phyloP scores from a whole-genome alignment of 2,888 invertebrate genomes.

The Cataglyphis altisquamis region DNA sequence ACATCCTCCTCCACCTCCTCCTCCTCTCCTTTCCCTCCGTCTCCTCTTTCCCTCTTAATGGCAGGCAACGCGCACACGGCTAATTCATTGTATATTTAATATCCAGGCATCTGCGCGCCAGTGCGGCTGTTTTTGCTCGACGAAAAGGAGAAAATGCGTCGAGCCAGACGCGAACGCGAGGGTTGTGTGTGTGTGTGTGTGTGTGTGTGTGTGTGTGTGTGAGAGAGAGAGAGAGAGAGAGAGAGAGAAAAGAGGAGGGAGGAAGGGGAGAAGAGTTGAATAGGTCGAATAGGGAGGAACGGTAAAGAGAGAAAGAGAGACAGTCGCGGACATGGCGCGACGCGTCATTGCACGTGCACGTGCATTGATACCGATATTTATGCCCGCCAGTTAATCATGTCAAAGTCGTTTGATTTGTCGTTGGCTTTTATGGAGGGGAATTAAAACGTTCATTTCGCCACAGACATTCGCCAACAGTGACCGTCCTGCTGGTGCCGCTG shows the following conservation, averaged over 20 bases:
- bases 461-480: slow-evolving; percentile 85
- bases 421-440: slow-evolving; percentile 86
- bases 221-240: slow-evolving; percentile 35
- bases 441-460: slow-evolving; percentile 86
- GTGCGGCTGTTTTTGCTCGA: slow-evolving; percentile 52
- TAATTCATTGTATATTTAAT: slow-evolving; percentile 72
- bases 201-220: too few relatives aligned
- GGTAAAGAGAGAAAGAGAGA: slow-evolving; percentile 55
- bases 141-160: slow-evolving; percentile 43
- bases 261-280: neutral
- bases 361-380: slow-evolving; percentile 86
- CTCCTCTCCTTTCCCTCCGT: slow-evolving; percentile 27
- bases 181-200: too few relatives aligned
- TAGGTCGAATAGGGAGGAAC: neutral
- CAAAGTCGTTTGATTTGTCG: slow-evolving; percentile 86
- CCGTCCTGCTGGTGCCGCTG: slow-evolving; percentile 75
- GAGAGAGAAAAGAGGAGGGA: slow-evolving; percentile 1
- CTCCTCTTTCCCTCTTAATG: slow-evolving; percentile 59
- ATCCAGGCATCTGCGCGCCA: slow-evolving; percentile 62
- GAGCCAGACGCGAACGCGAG: slow-evolving; percentile 29
- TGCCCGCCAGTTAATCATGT: slow-evolving; percentile 86
- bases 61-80: slow-evolving; percentile 57
- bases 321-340: slow-evolving; percentile 76
- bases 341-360: slow-evolving; percentile 84
- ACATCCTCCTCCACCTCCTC: slow-evolving; percentile 25